Evolutionary conservation across 2,113 vertebrate genomes (phyloP).

Genomic region (Tupaia tana): DNA sequence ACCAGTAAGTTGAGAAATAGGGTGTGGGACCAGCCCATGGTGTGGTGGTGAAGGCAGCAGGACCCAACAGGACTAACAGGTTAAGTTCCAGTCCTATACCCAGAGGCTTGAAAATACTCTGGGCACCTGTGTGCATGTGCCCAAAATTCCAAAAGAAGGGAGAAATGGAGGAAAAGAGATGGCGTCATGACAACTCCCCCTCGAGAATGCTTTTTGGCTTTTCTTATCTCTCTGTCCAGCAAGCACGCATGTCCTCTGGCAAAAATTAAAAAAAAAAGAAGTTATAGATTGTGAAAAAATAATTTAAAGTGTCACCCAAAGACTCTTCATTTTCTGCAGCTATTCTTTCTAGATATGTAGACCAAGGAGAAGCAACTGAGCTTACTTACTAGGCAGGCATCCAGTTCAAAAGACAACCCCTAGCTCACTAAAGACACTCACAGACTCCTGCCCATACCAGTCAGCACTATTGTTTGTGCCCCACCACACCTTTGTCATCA

Average conservation of each 20-base stretch:
- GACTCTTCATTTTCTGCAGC: not conserved
- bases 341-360: not conserved
- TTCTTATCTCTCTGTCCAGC: no score
- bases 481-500: not conserved
- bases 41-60: no score
- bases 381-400: not conserved
- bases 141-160: no score
- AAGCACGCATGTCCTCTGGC: no score
- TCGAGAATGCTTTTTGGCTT: no score
- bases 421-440: not conserved
- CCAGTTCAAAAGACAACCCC: not conserved
- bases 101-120: no score
- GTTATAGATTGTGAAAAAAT: not conserved
- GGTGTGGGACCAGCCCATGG: not conserved
- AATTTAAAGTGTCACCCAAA: not conserved
- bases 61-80: no score
- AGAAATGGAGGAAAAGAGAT: no score
- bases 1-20: not conserved
- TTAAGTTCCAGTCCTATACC: no score
- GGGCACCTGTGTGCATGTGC: no score
- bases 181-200: no score
- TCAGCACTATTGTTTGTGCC: not conserved
- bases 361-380: not conserved
- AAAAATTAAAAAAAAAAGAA: no score
- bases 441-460: rapidly evolving